Conservation (phyloP, 2,797 vertebrate species). For the Limnodromus scolopaceus region DNA sequence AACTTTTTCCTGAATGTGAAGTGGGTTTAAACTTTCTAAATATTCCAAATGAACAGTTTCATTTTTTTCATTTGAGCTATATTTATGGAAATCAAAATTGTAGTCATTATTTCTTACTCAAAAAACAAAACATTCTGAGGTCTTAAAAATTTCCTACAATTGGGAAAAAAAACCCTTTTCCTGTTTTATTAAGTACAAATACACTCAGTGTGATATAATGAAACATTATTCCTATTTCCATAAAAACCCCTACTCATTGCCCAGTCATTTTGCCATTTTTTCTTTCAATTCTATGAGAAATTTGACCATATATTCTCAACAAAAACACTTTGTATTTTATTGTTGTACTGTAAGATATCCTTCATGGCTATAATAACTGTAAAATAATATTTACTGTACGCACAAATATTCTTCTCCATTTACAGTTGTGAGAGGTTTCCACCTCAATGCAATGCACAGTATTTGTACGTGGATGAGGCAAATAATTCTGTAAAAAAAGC, state of each 20-base stretch:
- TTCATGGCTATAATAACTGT: background rate
- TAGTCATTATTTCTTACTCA: background rate
- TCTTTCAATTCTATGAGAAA: background rate
- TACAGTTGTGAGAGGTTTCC: background rate
- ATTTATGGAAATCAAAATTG: background rate
- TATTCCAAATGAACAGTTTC: background rate
- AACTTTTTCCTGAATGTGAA: accelerated
- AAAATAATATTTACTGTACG: background rate
- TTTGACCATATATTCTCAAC: background rate
- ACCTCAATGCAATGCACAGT: background rate
- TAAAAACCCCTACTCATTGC: background rate
- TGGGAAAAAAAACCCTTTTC: background rate
- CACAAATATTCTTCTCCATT: background rate
- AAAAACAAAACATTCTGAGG: background rate
- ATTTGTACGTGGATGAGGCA: background rate
- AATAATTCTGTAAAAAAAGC: background rate
- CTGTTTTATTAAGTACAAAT: background rate
- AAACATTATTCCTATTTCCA: background rate
- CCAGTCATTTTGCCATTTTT: background rate
- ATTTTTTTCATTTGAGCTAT: background rate
- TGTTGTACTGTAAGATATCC: background rate
- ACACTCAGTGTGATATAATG: background rate
- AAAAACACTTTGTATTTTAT: background rate
- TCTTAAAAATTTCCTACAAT: background rate
- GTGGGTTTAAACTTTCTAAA: background rate